Evolutionary conservation across 2,888 invertebrate species (phyloP), one percentile per base, ranked within the genome.

Genomic region (Smittia sp.): DNA sequence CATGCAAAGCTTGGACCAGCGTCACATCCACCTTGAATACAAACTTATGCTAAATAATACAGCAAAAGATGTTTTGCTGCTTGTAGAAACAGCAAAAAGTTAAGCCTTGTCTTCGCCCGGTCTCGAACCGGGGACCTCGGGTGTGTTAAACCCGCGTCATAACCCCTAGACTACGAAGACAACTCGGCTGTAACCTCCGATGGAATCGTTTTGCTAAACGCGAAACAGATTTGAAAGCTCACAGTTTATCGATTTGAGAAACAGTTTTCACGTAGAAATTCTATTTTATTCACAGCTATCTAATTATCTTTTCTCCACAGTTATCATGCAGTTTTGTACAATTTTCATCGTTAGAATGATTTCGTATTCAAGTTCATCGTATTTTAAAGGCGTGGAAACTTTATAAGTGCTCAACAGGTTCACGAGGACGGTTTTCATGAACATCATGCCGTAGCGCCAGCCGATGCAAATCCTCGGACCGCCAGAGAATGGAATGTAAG

Each of bases 141-240:
- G 80, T 79, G 79, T 80, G 79, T 79, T 80, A 79, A 79, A 79
- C 79, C 78, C 79, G 79, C 79, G 79, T 79, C 79, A 79, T 80
- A 79, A 79, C 80, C 79, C 78, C 80, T 79, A 80, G 80, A 81
- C 80, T 80, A 80, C 80, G 81, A 79, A 80, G 80, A 80, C 80
- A 41, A 20, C 4, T 18, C 6, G 46, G n/a, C 15, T 15, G 6
- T 2, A 13, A 6, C 46, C 46, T 13, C 11, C 15, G 11, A 46
- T 46, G 46, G 3, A 46, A 11, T 13, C n/a, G 11, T 32, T 32
- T 46, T 7, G 46, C 46, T 11, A 15, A 46, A 46, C 2, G 15
- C 15, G 11, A 38, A 38, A 38, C 38, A 38, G 7, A 38, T n/a
- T n/a, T n/a, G n/a, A n/a, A n/a, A n/a, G n/a, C 11, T 13, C n/a